A percentile compares a stretch with the other conserved stretches of the same genome.
Conservation (phyloP, 1,140 invertebrate species). For the Drosophila trapezifrons region DNA sequence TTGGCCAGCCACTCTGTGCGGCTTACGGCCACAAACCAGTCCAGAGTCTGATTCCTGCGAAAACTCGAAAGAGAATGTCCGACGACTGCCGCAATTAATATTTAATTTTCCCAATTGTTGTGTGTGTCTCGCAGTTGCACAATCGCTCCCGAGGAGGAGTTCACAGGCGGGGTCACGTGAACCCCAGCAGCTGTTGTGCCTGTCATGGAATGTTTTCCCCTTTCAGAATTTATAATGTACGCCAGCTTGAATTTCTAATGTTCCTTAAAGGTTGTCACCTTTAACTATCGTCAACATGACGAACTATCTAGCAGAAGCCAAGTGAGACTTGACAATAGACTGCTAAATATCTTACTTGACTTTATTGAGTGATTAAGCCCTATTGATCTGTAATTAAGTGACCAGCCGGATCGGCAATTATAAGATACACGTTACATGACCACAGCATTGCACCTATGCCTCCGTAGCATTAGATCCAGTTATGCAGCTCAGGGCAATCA, state of each 20-base stretch:
- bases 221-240: constrained; percentile 39
- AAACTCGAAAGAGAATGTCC: constrained; percentile 59
- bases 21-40: constrained; percentile 22
- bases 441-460: not conserved
- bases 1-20: not conserved
- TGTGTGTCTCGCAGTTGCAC: constrained; percentile 39
- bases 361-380: constrained; percentile 61
- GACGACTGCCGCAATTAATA: constrained; percentile 63
- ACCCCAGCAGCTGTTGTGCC: constrained; percentile 48
- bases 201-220: constrained; percentile 30
- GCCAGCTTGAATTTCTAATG: constrained; percentile 31
- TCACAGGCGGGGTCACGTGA: constrained; percentile 36
- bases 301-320: not conserved
- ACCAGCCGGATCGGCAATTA: constrained; percentile 7
- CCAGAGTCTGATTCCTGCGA: constrained; percentile 31
- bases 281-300: not conserved
- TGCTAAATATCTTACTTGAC: constrained; percentile 12
- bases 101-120: constrained; percentile 51
- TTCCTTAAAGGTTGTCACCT: constrained; percentile 17
- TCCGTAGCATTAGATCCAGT: constrained; percentile 16
- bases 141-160: constrained; percentile 14
- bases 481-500: constrained; percentile 25
- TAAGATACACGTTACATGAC: constrained; percentile 6
- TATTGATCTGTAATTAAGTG: constrained; percentile 39
- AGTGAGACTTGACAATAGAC: not conserved